A percentile compares a stretch with the other conserved stretches of the same genome.
Conservation (phyloP, 1,140 invertebrate species). For the Drosophila kepulauana region DNA sequence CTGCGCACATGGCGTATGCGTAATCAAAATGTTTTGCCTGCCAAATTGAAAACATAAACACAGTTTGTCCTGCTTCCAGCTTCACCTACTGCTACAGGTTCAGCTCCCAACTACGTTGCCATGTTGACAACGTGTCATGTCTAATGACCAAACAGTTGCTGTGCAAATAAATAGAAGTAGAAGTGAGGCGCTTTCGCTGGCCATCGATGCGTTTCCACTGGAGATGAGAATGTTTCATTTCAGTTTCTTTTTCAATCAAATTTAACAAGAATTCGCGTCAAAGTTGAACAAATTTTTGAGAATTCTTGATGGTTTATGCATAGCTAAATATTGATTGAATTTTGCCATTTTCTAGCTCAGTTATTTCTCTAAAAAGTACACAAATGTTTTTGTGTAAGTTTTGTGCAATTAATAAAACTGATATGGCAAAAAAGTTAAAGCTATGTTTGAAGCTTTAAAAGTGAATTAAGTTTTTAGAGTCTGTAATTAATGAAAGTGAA, state of each 20-base stretch:
- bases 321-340: background rate
- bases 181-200: background rate
- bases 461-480: background rate
- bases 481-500: conserved; percentile 7
- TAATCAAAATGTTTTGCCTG: conserved; percentile 78
- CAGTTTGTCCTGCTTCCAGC: background rate
- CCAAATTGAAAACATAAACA: conserved; percentile 74
- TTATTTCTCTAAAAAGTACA: no score
- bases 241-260: background rate
- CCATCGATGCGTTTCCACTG: background rate
- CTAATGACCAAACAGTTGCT: conserved; percentile 69
- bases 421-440: no score
- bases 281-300: background rate
- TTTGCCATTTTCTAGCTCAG: no score
- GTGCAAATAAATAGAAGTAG: conserved; percentile 51
- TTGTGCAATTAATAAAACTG: no score
- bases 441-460: background rate
- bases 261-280: background rate
- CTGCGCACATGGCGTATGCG: conserved; percentile 67
- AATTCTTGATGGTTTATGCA: background rate
- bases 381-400: no score
- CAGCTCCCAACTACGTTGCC: background rate
- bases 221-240: no score
- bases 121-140: conserved; percentile 62
- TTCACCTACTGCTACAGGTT: background rate